Base-by-base conservation (phyloP, 2,113 vertebrate species). In the Panurus biarmicus region DNA sequence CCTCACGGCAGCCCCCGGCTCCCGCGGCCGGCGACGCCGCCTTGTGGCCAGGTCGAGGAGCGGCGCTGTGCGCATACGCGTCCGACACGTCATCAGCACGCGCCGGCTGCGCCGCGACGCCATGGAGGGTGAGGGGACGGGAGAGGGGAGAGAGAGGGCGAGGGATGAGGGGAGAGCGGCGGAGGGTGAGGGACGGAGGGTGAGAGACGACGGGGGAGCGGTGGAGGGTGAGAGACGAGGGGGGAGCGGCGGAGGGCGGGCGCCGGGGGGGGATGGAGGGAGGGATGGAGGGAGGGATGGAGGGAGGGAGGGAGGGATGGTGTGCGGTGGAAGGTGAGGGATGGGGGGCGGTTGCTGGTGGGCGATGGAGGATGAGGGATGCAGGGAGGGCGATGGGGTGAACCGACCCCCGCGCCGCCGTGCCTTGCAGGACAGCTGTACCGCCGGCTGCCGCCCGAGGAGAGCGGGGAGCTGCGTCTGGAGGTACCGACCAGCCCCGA, bases 351-450 rank as follows among this genome's bases (percentile, higher is more conserved):
- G 26, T 28, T 8, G 58, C 4, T 58, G n/a, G 9, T 6, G 14
- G 14, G n/a, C 23, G 47, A 17, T 25, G 64, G 35, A 50, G 15
- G 44, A 1, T 18, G 54, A 38, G 47, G 14, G 45, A 3, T 6
- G 56, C 19, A 6, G 25, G 24, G n/a, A 9, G 65, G 25, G 35
- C 10, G 58, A 4, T 57, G 33, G 14, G 42, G 1, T 17, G 54
- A 36, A n/a, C n/a, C n/a, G 56, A 87, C 11, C 31, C 12, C 35
- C 3, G 31, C 11, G 10, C 54, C 51, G 28, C 48, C 38, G 9
- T 57, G 50, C 70, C 85, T 78, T 80, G 42, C 94, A 96, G 96
- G 15, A 35, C 24, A 64, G 58, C 89, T 97, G 60, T 97, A 97
- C 65, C 72, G 70, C 5, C 85, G 64, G 28, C 89, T 96, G 45